Percentiles rank a stretch among this genome's conserved stretches.
These are phyloP conservation scores for Diaphora mendica DNA, from an alignment of 2,888 invertebrate genomes.

Conservation along the genomic window DNA sequence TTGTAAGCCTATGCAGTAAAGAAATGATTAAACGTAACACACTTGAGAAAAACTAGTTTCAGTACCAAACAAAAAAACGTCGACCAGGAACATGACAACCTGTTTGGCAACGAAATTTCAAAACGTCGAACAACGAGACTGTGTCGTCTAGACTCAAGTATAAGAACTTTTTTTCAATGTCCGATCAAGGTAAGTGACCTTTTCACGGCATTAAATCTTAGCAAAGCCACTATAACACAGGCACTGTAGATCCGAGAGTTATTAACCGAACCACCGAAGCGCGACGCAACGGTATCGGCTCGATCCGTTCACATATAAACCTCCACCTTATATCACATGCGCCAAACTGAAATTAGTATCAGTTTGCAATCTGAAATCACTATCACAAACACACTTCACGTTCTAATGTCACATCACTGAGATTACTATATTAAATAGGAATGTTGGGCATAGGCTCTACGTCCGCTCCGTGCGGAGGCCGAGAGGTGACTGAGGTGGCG, in stretches of 20 bases:
- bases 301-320: conserved; percentile 61
- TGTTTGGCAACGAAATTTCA: conserved; percentile 56
- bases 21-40: conserved; percentile 52
- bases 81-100: conserved; percentile 44
- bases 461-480: conserved; percentile 62
- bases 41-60: conserved; percentile 54
- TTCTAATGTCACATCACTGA: conserved; percentile 65
- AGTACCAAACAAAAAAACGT: conserved; percentile 34
- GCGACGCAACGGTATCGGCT: conserved; percentile 79
- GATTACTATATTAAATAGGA: conserved; percentile 42
- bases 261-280: conserved; percentile 82
- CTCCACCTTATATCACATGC: conserved; percentile 59
- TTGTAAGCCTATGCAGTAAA: conserved; percentile 23
- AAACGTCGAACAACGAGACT: conserved; percentile 41
- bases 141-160: conserved; percentile 33
- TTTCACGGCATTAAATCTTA: conserved; percentile 79
- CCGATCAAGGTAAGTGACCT: conserved; percentile 84
- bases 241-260: conserved; percentile 79
- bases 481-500: conserved; percentile 75
- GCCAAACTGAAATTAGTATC: conserved; percentile 60
- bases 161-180: conserved; percentile 53
- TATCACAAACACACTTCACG: conserved; percentile 54
- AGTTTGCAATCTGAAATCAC: conserved; percentile 54
- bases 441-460: conserved; percentile 56
- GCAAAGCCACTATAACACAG: conserved; percentile 75